Evolutionary conservation across 2,113 vertebrate genomes (phyloP).

Genomic region (Gulo gulo): DNA sequence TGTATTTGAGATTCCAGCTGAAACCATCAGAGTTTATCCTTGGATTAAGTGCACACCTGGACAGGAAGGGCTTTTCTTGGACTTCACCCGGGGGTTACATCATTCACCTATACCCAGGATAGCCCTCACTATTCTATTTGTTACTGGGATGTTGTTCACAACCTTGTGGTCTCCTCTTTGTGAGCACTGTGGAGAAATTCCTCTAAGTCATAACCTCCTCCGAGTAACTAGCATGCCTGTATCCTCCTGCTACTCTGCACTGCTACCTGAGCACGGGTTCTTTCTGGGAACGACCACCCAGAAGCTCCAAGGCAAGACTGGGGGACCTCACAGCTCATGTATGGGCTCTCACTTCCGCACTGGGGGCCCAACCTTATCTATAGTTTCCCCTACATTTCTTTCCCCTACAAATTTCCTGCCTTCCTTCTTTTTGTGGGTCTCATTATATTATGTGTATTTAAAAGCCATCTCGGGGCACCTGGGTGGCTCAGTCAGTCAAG

Average conservation of each 20-base stretch:
- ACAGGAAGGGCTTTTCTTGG: background rate
- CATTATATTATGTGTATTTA: background rate
- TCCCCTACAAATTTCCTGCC: background rate
- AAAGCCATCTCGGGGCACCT: background rate
- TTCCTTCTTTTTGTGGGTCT: background rate
- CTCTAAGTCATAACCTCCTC: background rate
- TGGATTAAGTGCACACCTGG: background rate
- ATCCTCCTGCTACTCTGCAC: background rate
- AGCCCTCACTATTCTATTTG: background rate
- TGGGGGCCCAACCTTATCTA: background rate
- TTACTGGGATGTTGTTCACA: background rate
- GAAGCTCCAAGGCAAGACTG: background rate
- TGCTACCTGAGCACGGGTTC: background rate
- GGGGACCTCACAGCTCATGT: no score
- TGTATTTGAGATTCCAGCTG: background rate
- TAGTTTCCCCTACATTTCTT: background rate
- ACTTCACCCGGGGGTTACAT: background rate
- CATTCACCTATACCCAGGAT: background rate
- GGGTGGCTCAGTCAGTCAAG: no score
- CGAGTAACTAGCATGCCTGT: background rate
- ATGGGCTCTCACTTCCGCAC: background rate
- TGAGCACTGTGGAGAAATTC: background rate
- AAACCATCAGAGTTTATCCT: background rate
- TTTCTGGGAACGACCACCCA: background rate
- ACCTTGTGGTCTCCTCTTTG: background rate